phyloP scores from a whole-genome alignment of 2,113 vertebrate species.

The Anhinga anhinga region DNA sequence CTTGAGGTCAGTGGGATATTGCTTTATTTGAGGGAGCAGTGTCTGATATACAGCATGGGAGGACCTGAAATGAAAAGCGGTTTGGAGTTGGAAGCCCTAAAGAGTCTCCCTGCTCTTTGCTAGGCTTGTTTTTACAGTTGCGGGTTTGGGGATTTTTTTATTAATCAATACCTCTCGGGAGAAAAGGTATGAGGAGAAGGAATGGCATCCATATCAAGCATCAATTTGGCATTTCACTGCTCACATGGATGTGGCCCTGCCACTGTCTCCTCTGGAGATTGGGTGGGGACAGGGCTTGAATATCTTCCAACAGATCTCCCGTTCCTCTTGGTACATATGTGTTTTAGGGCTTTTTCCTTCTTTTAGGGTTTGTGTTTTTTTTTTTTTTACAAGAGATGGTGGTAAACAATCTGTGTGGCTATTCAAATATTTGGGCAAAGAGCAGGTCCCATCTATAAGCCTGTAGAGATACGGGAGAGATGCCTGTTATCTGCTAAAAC shows the following conservation, averaged over 20 bases:
- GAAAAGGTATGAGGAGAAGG: background rate
- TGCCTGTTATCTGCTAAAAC: background rate
- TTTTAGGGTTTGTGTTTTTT: background rate
- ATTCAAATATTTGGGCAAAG: background rate
- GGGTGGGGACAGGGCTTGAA: background rate
- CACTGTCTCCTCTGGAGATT: background rate
- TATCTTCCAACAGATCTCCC: background rate
- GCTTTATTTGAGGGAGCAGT: background rate
- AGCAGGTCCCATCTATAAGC: background rate
- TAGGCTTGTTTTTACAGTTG: background rate
- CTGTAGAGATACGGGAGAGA: background rate
- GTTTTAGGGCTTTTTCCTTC: background rate
- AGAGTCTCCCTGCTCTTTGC: background rate
- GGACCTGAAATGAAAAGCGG: background rate
- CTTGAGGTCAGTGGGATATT: background rate
- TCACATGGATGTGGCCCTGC: background rate
- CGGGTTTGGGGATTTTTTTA: background rate
- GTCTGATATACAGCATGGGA: background rate
- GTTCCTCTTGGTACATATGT: background rate
- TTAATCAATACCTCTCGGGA: background rate
- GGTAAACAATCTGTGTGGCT: background rate
- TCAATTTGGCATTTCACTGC: background rate
- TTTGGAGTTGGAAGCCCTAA: background rate
- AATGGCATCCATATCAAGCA: fast-evolving
- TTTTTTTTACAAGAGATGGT: background rate